Percentiles rank a stretch among this genome's conserved stretches.
phyloP scores from a whole-genome alignment of 1,140 invertebrate species.

The Drosophila leontia region DNA sequence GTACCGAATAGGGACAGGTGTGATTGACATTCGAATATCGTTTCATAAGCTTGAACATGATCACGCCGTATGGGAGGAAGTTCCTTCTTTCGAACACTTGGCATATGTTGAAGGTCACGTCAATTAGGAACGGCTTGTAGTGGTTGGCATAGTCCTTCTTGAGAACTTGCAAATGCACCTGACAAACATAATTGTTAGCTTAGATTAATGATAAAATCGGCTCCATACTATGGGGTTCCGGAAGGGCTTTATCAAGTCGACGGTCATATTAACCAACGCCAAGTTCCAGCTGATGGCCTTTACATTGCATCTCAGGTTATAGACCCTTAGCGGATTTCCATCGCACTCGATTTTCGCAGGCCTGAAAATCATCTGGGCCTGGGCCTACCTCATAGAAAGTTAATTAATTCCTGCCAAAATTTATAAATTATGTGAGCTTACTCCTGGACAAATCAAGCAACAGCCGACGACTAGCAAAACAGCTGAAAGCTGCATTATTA shows the following conservation, averaged over 20 bases:
- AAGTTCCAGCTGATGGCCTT: slow-evolving; percentile 45
- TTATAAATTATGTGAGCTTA: background rate
- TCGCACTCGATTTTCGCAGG: slow-evolving; percentile 38
- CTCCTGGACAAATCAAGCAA: background rate
- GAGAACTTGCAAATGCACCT: slow-evolving; percentile 14
- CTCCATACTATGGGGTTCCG: slow-evolving; percentile 19
- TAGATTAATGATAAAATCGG: background rate
- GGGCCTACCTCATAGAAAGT: background rate
- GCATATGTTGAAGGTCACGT: slow-evolving; percentile 26
- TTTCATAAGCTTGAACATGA: slow-evolving; percentile 6
- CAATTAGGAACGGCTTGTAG: slow-evolving; percentile 51
- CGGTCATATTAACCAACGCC: slow-evolving; percentile 13
- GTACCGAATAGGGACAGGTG: slow-evolving; percentile 39
- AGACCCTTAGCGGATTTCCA: background rate
- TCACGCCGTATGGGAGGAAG: slow-evolving; percentile 26
- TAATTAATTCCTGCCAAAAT: background rate
- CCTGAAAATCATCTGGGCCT: slow-evolving; percentile 21
- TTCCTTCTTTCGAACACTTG: slow-evolving; percentile 30
- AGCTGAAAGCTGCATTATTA: background rate
- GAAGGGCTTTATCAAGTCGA: slow-evolving; percentile 10
- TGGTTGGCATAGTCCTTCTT: slow-evolving; percentile 43
- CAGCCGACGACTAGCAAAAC: background rate
- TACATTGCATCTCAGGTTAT: slow-evolving; percentile 5
- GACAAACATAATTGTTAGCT: background rate
- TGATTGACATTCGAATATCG: slow-evolving; percentile 46